Evolutionary conservation across 2,797 vertebrate species (phyloP).

Genomic region (Allochrocebus solatus): DNA sequence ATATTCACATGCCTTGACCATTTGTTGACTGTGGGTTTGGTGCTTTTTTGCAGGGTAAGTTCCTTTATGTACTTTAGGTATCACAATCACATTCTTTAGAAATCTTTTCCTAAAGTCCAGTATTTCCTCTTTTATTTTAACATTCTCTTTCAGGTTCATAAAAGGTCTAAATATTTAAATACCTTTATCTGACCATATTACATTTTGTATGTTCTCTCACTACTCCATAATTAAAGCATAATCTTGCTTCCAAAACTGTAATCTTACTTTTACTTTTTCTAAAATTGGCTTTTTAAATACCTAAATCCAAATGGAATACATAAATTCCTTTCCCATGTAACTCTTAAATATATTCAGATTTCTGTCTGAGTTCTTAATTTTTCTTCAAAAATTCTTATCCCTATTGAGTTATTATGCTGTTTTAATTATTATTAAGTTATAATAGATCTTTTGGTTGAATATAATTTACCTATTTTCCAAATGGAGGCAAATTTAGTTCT

Average conservation of each 20-base stretch:
- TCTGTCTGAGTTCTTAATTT: not conserved
- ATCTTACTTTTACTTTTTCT: not conserved
- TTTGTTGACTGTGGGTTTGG: not conserved
- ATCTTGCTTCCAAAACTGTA: not conserved
- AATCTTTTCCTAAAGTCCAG: not conserved
- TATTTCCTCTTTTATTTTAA: not conserved
- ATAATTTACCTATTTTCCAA: conserved; percentile 33
- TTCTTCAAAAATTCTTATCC: not conserved
- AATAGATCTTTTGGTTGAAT: not conserved
- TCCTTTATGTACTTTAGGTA: not conserved
- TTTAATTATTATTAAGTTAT: conserved; percentile 43
- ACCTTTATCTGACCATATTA: not conserved
- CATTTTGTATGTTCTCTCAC: not conserved
- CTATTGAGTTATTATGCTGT: conserved; percentile 20
- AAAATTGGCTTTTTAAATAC: not conserved
- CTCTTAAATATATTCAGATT: conserved; percentile 5
- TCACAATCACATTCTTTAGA: not conserved
- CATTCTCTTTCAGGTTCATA: not conserved
- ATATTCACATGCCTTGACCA: not conserved
- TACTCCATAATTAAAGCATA: not conserved
- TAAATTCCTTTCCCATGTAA: not conserved
- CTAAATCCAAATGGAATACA: not conserved
- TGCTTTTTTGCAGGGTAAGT: not conserved
- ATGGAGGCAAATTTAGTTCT: not conserved
- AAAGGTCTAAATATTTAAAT: not conserved